A percentile compares a stretch with the other conserved stretches of the same genome.
Conservation (phyloP, 2,797 vertebrate genomes). For the Erpetoichthys calabaricus region DNA sequence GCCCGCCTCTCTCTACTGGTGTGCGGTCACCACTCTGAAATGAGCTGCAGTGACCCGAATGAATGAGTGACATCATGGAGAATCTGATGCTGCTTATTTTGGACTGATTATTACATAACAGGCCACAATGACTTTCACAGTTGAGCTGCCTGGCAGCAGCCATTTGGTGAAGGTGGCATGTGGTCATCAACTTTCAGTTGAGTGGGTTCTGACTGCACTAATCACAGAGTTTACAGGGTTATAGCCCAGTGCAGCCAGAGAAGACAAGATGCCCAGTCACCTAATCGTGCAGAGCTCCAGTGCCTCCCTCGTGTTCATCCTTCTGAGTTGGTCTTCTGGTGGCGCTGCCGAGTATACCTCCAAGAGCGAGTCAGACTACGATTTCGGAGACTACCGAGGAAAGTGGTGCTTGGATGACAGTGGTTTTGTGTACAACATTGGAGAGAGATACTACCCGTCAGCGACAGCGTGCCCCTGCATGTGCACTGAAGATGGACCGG, state of each 20-base stretch:
- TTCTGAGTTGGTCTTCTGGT: constrained; percentile 14
- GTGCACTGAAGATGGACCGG: constrained; percentile 52
- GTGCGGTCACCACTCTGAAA: no score
- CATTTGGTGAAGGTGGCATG: neutral
- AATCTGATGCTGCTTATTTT: neutral
- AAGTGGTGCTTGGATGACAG: constrained; percentile 58
- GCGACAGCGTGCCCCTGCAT: constrained; percentile 53
- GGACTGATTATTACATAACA: neutral
- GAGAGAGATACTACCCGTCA: constrained; percentile 48
- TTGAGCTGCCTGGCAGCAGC: neutral
- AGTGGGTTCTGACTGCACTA: neutral
- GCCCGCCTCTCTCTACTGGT: no score
- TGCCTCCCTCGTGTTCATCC: constrained; percentile 18
- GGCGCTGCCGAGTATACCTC: constrained; percentile 33
- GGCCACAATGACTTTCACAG: neutral
- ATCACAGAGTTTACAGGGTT: neutral
- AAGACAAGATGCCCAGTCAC: constrained; percentile 29
- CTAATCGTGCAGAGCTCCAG: constrained; percentile 14
- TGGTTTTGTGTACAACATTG: constrained; percentile 52
- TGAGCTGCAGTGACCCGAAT: neutral
- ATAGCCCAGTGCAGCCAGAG: neutral
- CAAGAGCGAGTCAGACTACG: constrained; percentile 41
- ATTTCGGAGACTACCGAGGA: constrained; percentile 55
- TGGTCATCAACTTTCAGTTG: neutral
- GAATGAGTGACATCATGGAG: neutral